Evolutionary conservation across 2,113 vertebrate species (phyloP).

Genomic region (Oryzias woworae): DNA sequence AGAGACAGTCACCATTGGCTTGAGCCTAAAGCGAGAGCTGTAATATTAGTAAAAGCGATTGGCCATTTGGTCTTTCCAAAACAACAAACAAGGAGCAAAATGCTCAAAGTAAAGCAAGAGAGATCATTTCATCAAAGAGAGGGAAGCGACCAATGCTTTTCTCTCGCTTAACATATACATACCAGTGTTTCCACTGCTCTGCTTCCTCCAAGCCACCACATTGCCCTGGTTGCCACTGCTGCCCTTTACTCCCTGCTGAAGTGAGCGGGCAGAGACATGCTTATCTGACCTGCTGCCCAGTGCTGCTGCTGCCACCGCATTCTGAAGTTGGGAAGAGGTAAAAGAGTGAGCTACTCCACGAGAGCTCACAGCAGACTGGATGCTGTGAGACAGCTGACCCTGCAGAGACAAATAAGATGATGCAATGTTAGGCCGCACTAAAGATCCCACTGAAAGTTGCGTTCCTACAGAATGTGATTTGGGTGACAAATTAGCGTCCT

Average conservation of each 20-base stretch:
- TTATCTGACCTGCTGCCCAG: constrained; percentile 86
- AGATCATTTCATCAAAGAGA: constrained; percentile 2
- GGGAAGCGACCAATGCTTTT: constrained; percentile 7
- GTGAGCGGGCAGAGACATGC: constrained; percentile 82
- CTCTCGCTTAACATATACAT: constrained; percentile 39
- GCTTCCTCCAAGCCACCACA: constrained; percentile 91
- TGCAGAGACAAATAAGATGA: constrained; percentile 50
- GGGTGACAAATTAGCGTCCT: too few relatives aligned
- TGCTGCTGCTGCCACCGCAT: constrained; percentile 77
- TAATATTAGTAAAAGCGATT: not conserved
- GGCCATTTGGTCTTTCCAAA: not conserved
- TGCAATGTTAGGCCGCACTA: not conserved
- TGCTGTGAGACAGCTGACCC: constrained; percentile 84
- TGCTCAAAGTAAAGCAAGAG: not conserved
- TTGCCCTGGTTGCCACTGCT: constrained; percentile 75
- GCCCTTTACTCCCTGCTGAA: constrained; percentile 78
- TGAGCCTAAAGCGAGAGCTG: not conserved
- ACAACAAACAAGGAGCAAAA: not conserved
- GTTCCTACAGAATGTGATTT: too few relatives aligned
- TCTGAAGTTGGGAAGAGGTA: constrained; percentile 89
- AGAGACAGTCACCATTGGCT: not conserved
- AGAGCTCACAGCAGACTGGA: constrained; percentile 72
- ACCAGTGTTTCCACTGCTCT: constrained; percentile 84
- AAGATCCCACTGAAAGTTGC: not conserved
- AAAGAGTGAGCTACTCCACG: constrained; percentile 85